These are phyloP conservation scores for Linepithema humile DNA, from an alignment of 1,140 invertebrate species.

Conservation along the genomic window DNA sequence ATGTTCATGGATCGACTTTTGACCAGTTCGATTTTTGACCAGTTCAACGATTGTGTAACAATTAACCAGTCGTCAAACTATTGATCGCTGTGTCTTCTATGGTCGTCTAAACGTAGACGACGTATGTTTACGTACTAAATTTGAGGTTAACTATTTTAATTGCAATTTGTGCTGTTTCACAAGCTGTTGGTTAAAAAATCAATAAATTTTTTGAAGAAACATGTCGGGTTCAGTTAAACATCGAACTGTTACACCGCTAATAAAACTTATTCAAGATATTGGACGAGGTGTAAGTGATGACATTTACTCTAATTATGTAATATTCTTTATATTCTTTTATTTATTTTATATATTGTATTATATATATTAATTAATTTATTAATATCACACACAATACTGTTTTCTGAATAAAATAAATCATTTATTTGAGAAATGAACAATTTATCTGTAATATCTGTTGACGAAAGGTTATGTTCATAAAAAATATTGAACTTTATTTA, in stretches of 20 bases:
- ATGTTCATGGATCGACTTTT: too few species aligned
- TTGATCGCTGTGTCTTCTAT: too few species aligned
- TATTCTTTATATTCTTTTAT: neutral
- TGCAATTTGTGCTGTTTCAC: neutral
- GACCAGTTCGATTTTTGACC: too few species aligned
- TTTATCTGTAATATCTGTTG: neutral
- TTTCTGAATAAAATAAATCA: neutral
- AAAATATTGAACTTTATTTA: neutral
- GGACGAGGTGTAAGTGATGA: constrained; percentile 45
- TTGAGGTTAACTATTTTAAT: neutral
- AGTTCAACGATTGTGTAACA: too few species aligned
- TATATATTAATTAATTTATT: neutral
- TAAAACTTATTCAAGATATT: neutral
- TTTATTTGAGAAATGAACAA: neutral
- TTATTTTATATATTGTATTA: neutral
- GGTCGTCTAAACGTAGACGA: too few species aligned
- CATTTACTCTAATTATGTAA: constrained; percentile 53
- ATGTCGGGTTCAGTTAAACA: constrained; percentile 4
- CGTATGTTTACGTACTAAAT: too few species aligned
- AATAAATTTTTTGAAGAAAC: neutral
- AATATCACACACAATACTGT: neutral
- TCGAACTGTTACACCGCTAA: neutral
- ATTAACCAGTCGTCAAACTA: too few species aligned
- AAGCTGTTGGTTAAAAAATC: constrained; percentile 11
- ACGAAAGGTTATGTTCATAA: neutral